Percentiles rank a stretch among this genome's conserved stretches.
phyloP scores from a whole-genome alignment of 2,113 vertebrate genomes.

The Lampris incognitus region DNA sequence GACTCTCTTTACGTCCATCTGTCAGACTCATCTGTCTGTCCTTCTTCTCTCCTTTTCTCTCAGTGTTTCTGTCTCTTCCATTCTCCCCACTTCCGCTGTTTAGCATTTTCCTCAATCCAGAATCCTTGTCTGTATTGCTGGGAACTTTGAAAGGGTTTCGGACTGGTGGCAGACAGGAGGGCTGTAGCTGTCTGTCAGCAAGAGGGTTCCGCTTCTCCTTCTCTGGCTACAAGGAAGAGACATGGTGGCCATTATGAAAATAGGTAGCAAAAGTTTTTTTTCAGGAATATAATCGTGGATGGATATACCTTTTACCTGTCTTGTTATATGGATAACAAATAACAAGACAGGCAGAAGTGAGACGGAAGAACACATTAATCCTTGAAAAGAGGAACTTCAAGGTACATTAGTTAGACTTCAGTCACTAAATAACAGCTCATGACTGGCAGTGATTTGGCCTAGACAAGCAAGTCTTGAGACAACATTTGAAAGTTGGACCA shows the following conservation, averaged over 20 bases:
- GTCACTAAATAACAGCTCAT: no score
- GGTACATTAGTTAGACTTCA: no score
- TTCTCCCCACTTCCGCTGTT: not conserved
- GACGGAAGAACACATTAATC: no score
- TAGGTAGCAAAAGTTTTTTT: not conserved
- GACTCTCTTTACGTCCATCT: conserved; percentile 11
- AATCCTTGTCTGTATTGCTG: conserved; percentile 70
- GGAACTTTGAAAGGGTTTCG: conserved; percentile 91
- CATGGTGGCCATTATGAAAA: not conserved
- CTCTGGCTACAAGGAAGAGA: conserved; percentile 77
- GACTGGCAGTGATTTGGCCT: no score
- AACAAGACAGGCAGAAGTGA: no score
- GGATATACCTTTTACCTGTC: no score
- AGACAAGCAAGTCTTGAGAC: no score
- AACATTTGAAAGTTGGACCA: no score
- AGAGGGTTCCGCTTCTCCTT: conserved; percentile 60
- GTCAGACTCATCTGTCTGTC: conserved; percentile 10
- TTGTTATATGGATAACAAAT: no score
- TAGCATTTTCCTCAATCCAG: conserved; percentile 73
- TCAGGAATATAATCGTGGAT: not conserved
- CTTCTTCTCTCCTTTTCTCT: conserved; percentile 5
- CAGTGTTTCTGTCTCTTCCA: not conserved
- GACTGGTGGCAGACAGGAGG: conserved; percentile 60
- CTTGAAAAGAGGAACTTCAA: no score
- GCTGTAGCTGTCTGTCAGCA: conserved; percentile 25